phyloP scores from a whole-genome alignment of 2,113 vertebrate species.

The Oreochromis niloticus region DNA sequence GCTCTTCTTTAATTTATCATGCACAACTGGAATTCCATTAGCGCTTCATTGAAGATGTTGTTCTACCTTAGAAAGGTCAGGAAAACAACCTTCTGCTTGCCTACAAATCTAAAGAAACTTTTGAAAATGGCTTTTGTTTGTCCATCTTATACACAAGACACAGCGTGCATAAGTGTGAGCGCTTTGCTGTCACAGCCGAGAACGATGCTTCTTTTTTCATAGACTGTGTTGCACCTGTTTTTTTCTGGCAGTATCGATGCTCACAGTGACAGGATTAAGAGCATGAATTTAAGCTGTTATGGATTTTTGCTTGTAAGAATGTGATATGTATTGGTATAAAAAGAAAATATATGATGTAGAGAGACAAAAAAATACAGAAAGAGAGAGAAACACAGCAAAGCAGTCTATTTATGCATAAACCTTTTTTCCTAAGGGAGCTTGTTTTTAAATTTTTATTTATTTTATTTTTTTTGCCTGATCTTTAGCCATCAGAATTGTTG shows the following conservation, averaged over 20 bases:
- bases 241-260: neutral
- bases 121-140: neutral
- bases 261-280: neutral
- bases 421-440: neutral
- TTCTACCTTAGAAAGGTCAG: neutral
- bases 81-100: neutral
- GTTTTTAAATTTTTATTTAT: too few species aligned
- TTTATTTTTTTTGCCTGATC: too few species aligned
- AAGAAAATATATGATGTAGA: neutral
- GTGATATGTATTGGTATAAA: neutral
- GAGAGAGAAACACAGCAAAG: conserved; percentile 10
- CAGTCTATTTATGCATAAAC: neutral
- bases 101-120: neutral
- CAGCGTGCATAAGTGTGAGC: neutral
- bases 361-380: neutral
- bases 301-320: neutral
- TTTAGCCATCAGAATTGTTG: too few species aligned
- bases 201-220: neutral
- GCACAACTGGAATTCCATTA: neutral
- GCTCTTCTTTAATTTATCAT: neutral
- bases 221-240: neutral
- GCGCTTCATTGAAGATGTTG: neutral
- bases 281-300: neutral
- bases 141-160: neutral
- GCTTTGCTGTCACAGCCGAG: neutral